phyloP scores from a whole-genome alignment of 2,113 vertebrate species.

The Heterochromis multidens region DNA sequence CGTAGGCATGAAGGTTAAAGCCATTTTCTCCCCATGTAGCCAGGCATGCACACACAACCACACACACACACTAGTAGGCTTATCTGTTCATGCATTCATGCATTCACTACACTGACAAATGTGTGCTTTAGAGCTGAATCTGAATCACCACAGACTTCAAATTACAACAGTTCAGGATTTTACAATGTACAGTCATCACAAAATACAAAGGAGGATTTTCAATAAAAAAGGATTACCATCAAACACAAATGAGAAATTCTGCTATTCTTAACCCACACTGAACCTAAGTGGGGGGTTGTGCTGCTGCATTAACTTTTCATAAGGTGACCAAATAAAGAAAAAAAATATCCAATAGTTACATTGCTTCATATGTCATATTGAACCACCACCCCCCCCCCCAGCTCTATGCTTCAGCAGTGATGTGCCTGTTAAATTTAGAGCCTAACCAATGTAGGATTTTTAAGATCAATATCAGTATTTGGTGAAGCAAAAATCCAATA shows the following conservation, averaged over 20 bases:
- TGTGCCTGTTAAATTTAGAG: neutral
- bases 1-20: slow-evolving; percentile 77
- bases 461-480: neutral
- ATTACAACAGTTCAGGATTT: neutral
- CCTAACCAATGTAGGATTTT: neutral
- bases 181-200: neutral
- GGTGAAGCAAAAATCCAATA: neutral
- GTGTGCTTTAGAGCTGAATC: slow-evolving; percentile 8
- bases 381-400: neutral
- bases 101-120: neutral
- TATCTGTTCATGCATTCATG: slow-evolving; percentile 10
- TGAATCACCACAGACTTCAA: neutral
- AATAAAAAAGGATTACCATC: neutral
- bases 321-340: neutral
- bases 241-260: neutral
- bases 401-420: neutral
- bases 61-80: neutral
- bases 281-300: neutral
- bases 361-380: neutral
- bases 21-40: slow-evolving; percentile 59
- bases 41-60: neutral
- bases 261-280: neutral
- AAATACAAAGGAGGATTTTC: neutral
- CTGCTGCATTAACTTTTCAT: slow-evolving; percentile 33
- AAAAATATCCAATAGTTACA: slow-evolving; percentile 22